Conservation (phyloP, 2,113 vertebrate species). For the Antigone vipio region DNA sequence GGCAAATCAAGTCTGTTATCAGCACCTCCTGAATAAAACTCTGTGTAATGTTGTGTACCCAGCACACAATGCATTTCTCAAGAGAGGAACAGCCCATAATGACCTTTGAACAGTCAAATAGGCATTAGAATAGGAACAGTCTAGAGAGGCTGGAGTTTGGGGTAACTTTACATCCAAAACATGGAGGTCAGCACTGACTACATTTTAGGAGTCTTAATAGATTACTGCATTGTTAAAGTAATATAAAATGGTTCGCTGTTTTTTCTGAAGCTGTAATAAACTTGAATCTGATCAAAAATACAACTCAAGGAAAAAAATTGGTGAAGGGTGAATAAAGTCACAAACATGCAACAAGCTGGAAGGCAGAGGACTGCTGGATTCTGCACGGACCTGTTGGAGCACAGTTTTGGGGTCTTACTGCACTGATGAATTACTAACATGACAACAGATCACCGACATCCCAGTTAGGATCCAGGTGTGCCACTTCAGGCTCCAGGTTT, state of each 20-base stretch:
- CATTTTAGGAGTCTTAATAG: not conserved
- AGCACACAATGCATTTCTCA: not conserved
- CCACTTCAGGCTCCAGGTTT: not conserved
- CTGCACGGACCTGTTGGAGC: accelerated
- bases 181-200: not conserved
- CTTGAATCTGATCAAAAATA: not conserved
- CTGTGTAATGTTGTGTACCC: not conserved
- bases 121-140: not conserved
- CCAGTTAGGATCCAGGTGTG: not conserved
- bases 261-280: not conserved
- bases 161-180: not conserved
- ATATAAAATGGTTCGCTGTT: not conserved
- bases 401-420: accelerated
- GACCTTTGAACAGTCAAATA: not conserved
- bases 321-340: not conserved
- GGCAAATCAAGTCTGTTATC: slow-evolving; percentile 38
- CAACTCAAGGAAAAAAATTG: not conserved
- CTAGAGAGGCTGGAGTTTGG: not conserved
- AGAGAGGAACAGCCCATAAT: not conserved
- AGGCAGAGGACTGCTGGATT: accelerated
- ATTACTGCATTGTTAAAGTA: not conserved
- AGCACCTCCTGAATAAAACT: slow-evolving; percentile 15
- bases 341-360: accelerated
- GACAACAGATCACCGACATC: not conserved
- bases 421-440: not conserved